phyloP scores from a whole-genome alignment of 1,140 invertebrate species.

The Drosophila insularis region DNA sequence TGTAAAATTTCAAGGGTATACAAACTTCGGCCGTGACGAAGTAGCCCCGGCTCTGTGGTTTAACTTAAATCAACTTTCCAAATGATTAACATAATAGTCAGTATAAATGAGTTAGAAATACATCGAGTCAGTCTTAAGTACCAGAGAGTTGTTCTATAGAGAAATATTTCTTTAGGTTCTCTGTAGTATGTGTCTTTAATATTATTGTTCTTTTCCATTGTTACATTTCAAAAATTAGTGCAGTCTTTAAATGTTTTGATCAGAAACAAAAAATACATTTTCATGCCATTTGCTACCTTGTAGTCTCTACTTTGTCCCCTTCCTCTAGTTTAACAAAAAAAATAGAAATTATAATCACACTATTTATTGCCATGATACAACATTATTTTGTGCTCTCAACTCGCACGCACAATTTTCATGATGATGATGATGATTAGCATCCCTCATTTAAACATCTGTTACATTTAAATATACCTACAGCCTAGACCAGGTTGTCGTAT shows the following conservation, averaged over 20 bases:
- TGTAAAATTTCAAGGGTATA: no score
- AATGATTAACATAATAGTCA: no score
- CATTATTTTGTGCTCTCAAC: constrained; percentile 67
- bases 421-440: constrained; percentile 66
- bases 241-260: background rate
- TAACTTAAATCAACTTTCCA: no score
- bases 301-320: background rate
- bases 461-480: constrained; percentile 70
- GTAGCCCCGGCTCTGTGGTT: no score
- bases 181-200: no score
- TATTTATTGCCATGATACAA: constrained; percentile 82
- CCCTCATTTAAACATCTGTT: constrained; percentile 79
- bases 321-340: background rate
- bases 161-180: no score
- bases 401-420: constrained; percentile 36
- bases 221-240: background rate
- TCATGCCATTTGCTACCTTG: background rate
- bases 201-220: no score
- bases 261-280: no score
- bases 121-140: no score
- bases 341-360: constrained; percentile 67
- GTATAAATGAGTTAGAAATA: no score
- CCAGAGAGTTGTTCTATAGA: no score
- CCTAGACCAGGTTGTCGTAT: constrained; percentile 18
- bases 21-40: no score